Base-by-base conservation (phyloP, 1,140 invertebrate species). In the Amphibalanus amphitrite region DNA sequence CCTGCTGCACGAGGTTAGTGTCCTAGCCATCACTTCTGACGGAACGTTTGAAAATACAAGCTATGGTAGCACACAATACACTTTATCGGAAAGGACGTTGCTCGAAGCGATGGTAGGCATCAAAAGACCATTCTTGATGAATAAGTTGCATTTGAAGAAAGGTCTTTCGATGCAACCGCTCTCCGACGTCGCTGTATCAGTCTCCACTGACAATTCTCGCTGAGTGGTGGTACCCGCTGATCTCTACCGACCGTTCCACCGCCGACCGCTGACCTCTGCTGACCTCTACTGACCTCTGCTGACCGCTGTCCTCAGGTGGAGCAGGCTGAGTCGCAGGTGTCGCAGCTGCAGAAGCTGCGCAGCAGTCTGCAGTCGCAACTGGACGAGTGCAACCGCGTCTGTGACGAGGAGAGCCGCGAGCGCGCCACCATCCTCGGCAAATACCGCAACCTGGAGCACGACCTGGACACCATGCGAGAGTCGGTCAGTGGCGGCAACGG, bases 401-500 rank as follows among this genome's bases (percentile, higher is more conserved):
- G 94, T 78, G 96, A 99, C 80, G 96, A 98, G 81, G 96, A 98
- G 82, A 87, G 88, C 30, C 47, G 83, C 79, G 93, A 96, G 85
- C 90, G 93, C 76, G 91, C 92, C 73, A 93, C 91, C 47, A 86
- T 80, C 33, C 74, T 80, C 73, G 78, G 80, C 71, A 80, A 79
- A 71, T 80, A 74, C 76, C 78, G 80, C 67, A 87, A 85, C 78
- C 76, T 85, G 67, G 81, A 82, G 72, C 79, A 84, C 74, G 85
- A 87, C 73, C 75, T 85, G 23, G 85, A 86, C 69, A 79, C 85
- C 99, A 68, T 90, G 92, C 76, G 97, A 99, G 82, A 93, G 75
- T 95, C 98, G 81, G 94, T 97, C 81, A 92, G 92, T 77, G 93
- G 97, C 77, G 96, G 98, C 81, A 91, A 92, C 67, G 90, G 98